Percentiles rank a stretch among this genome's conserved stretches.
Evolutionary conservation across 2,797 vertebrate genomes (phyloP).

Genomic region (Peromyscus aztecus): DNA sequence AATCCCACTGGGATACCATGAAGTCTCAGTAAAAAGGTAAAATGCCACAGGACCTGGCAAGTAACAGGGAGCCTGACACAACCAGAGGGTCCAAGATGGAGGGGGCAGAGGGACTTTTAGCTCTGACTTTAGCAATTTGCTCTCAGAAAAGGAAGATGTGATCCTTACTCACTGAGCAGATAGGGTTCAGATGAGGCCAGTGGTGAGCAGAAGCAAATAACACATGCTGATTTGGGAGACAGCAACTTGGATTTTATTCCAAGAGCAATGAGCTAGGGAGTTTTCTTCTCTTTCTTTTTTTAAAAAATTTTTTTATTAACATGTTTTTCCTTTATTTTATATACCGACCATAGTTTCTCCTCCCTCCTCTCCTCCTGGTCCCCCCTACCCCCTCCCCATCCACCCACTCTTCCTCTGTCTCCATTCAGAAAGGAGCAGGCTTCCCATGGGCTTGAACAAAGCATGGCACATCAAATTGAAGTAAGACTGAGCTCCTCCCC

Average conservation of each 20-base stretch:
- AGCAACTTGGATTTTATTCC: neutral
- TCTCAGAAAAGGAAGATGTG: neutral
- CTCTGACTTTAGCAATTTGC: neutral
- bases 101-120: neutral
- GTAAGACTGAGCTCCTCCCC: too few relatives aligned
- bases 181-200: neutral
- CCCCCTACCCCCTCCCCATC: too few relatives aligned
- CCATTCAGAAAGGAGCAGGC: too few relatives aligned
- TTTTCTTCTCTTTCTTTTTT: neutral
- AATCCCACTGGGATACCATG: too few relatives aligned
- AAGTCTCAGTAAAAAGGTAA: neutral
- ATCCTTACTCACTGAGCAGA: too few relatives aligned
- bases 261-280: neutral
- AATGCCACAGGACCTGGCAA: neutral
- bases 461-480: too few relatives aligned
- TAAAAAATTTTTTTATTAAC: too few relatives aligned
- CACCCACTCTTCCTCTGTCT: too few relatives aligned
- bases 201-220: neutral
- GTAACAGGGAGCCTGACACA: neutral
- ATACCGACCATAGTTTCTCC: too few relatives aligned
- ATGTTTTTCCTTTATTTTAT: too few relatives aligned
- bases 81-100: neutral
- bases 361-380: too few relatives aligned
- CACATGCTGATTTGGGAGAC: fast-evolving
- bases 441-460: too few relatives aligned